Percentiles rank a stretch among this genome's conserved stretches.
Evolutionary conservation across 2,888 invertebrate species (phyloP).

Genomic region (Hyposoter dolosus): DNA sequence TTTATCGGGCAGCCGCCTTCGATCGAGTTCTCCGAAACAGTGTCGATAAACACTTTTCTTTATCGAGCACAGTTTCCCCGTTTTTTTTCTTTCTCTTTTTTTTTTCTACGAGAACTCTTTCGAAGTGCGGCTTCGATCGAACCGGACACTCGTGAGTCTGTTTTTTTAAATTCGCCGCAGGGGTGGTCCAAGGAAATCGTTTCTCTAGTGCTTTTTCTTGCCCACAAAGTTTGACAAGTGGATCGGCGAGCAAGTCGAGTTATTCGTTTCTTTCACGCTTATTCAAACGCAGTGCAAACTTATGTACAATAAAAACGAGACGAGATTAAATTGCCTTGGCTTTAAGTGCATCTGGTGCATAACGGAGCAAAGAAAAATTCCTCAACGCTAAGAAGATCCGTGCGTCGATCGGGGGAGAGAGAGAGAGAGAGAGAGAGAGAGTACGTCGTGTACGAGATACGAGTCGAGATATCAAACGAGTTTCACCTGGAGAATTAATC

Average conservation of each 20-base stretch:
- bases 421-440: conserved; percentile 31
- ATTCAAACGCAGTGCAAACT: conserved; percentile 15
- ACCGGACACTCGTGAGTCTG: conserved; percentile 76
- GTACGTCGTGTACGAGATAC: conserved; percentile 60
- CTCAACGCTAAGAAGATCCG: conserved; percentile 21
- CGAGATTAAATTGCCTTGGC: conserved; percentile 16
- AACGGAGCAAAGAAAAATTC: conserved; percentile 27
- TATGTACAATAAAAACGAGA: neutral
- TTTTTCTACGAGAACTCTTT: conserved; percentile 66
- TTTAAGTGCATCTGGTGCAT: conserved; percentile 19
- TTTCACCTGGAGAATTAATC: conserved; percentile 38
- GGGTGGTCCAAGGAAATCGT: conserved; percentile 75
- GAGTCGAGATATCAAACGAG: conserved; percentile 59
- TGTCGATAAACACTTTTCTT: conserved; percentile 14
- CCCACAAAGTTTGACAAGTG: neutral
- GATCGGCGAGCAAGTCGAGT: conserved; percentile 48
- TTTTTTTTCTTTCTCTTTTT: neutral
- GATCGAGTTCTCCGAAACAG: conserved; percentile 65
- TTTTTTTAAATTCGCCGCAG: conserved; percentile 66
- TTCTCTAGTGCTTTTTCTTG: conserved; percentile 30
- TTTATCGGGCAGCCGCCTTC: conserved; percentile 75
- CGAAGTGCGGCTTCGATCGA: conserved; percentile 79
- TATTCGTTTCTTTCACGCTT: neutral
- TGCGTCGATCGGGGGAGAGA: conserved; percentile 11
- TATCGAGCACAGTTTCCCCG: neutral